Conservation (phyloP, 1,140 invertebrate genomes). For the Gryllus bimaculatus region DNA sequence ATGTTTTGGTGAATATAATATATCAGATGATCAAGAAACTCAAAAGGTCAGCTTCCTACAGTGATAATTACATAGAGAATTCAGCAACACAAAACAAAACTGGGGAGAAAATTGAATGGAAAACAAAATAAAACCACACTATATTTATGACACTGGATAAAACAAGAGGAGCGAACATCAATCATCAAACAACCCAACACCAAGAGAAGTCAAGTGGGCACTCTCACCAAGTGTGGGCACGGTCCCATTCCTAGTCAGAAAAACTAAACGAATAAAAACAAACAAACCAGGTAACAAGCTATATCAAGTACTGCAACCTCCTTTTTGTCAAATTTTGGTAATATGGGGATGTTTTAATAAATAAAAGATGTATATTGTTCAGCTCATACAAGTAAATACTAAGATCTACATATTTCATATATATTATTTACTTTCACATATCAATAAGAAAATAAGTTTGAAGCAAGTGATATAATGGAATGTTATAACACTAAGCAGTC, state of each 20-base stretch:
- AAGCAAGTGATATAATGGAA: too few species aligned
- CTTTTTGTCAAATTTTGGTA: neutral
- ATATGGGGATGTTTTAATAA: neutral
- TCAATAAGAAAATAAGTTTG: too few species aligned
- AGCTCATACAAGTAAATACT: neutral
- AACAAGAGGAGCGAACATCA: slow-evolving; percentile 17
- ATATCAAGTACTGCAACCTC: slow-evolving; percentile 20
- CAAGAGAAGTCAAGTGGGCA: slow-evolving; percentile 39
- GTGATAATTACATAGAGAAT: slow-evolving; percentile 2
- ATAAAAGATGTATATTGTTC: neutral
- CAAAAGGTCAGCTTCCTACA: neutral
- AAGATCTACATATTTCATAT: neutral
- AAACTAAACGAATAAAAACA: slow-evolving; percentile 47
- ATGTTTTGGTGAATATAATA: too few species aligned
- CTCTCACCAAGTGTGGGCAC: slow-evolving; percentile 61
- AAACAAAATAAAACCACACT: neutral
- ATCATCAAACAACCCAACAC: slow-evolving; percentile 23
- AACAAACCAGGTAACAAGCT: slow-evolving; percentile 23
- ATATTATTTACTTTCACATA: neutral
- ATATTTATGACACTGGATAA: slow-evolving; percentile 2
- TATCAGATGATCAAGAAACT: neutral
- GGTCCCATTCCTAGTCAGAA: slow-evolving; percentile 64
- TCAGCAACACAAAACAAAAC: slow-evolving; percentile 6
- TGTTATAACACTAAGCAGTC: too few species aligned
- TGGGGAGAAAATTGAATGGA: neutral